These are phyloP conservation scores for Coluber constrictor DNA, from an alignment of 2,797 vertebrate species.

Conservation along the genomic window DNA sequence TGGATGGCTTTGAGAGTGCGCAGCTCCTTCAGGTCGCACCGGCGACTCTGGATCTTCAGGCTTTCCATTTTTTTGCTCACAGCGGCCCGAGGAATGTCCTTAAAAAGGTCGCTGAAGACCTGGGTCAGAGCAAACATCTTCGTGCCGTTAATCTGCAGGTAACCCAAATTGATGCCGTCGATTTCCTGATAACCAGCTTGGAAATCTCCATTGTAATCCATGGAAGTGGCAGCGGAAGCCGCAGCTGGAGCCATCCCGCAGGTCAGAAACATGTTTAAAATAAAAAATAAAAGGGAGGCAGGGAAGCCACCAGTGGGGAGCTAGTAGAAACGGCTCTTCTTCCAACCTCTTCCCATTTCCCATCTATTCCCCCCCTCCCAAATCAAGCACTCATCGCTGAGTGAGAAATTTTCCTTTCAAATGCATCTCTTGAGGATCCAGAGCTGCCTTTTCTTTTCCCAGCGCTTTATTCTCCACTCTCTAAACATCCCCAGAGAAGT, in stretches of 20 bases:
- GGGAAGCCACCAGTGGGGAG: neutral
- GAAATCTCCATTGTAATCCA: conserved; percentile 51
- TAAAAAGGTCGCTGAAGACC: conserved; percentile 66
- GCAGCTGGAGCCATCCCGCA: conserved; percentile 47
- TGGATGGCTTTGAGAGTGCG: conserved; percentile 67
- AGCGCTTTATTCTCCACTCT: conserved; percentile 9
- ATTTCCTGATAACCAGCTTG: conserved; percentile 64
- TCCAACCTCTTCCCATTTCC: conserved; percentile 32
- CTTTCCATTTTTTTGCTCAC: conserved; percentile 68
- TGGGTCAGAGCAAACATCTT: conserved; percentile 69
- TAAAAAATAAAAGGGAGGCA: conserved; percentile 1
- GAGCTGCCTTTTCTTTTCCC: conserved; percentile 28
- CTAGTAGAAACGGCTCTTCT: neutral
- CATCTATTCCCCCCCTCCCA: conserved; percentile 27
- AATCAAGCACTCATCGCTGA: conserved; percentile 7
- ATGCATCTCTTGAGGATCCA: conserved; percentile 28
- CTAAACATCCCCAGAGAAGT: neutral
- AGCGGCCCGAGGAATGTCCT: conserved; percentile 66
- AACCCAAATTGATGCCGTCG: conserved; percentile 66
- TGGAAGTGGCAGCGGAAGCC: neutral
- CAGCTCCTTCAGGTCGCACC: conserved; percentile 66
- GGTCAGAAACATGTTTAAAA: conserved; percentile 61
- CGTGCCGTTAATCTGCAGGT: conserved; percentile 66
- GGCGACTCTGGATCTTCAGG: conserved; percentile 65
- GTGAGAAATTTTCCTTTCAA: conserved; percentile 36